Base-by-base conservation (phyloP, 1,140 invertebrate genomes). In the Saxidomus purpurata region DNA sequence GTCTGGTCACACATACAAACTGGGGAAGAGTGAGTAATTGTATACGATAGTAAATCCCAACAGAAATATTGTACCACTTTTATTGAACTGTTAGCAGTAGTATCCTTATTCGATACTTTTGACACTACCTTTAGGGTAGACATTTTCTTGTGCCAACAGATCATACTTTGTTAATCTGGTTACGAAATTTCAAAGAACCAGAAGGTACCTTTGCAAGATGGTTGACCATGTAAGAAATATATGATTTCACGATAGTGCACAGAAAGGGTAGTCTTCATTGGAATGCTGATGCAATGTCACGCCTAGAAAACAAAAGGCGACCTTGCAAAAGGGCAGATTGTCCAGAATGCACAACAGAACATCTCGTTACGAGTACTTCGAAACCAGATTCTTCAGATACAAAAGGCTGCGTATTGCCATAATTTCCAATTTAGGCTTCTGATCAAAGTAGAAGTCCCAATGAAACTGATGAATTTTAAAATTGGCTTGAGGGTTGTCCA, bases 71-170 rank as follows among this genome's bases (percentile, higher is more conserved):
- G 40, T 71, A 91, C 22, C 61, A 74, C 49, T 6, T 67, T 59
- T 28, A 91, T 69, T 85, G 90, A 77, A 47, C 74, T 77, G 22
- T 36, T 85, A 8, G 63, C 63, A 13, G 49, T 85, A 1, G 43
- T 74, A 28, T 47, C 40, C 34, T 85, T 49, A 34, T 52, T 19
- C 47, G 28, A 79, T 31, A 87, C 19, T 87, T 77, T 28, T 40
- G 71, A 13, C 69, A 76, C 52, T 87, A 77, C 61, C 47, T 87
- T 17, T 87, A 28, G 40, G 82, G 67, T n/a, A 13, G 59, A 34
- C 25, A 49, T 3, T 85, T 85, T 34, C 28, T 74, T 22, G 82
- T 85, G 6, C 25, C 63, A 25, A 28, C 63, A 2, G 82, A 85
- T 52, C 82, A 85, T 38, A 22, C 28, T 0, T 47, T 38, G 4